Evolutionary conservation across 2,888 invertebrate genomes (phyloP).

Genomic region (Hecatera dysodea): DNA sequence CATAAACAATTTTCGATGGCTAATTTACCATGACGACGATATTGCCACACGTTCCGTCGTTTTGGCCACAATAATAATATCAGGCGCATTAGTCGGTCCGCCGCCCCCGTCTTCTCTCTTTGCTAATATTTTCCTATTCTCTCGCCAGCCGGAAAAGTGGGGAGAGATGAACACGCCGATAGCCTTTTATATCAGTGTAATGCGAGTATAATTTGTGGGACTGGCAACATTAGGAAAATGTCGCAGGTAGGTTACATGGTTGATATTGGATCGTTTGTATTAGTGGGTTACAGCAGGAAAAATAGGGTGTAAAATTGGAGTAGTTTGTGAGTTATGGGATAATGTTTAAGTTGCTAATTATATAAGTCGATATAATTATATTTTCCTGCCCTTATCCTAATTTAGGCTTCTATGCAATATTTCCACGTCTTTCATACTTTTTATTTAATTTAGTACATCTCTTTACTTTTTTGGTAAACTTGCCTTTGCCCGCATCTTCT

Average conservation of each 20-base stretch:
- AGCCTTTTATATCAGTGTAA: slow-evolving; percentile 81
- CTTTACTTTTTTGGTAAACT: too few relatives aligned
- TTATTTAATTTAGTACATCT: too few relatives aligned
- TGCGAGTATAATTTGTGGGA: slow-evolving; percentile 78
- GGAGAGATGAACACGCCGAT: slow-evolving; percentile 78
- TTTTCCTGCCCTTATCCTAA: too few relatives aligned
- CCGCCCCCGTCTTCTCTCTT: slow-evolving; percentile 75
- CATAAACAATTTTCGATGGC: slow-evolving; percentile 55
- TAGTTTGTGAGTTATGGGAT: too few relatives aligned
- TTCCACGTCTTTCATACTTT: too few relatives aligned
- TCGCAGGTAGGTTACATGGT: slow-evolving; percentile 54
- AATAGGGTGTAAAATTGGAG: neutral
- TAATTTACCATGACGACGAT: slow-evolving; percentile 72
- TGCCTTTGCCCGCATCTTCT: too few relatives aligned
- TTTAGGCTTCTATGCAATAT: too few relatives aligned
- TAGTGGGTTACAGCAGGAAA: slow-evolving; percentile 25
- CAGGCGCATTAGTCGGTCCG: slow-evolving; percentile 80
- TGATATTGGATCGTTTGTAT: slow-evolving; percentile 45
- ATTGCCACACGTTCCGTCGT: slow-evolving; percentile 77
- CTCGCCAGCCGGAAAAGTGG: slow-evolving; percentile 78
- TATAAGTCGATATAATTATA: too few relatives aligned
- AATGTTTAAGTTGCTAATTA: neutral
- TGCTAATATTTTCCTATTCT: slow-evolving; percentile 72
- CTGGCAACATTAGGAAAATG: slow-evolving; percentile 66
- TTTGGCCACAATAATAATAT: slow-evolving; percentile 83